Base-by-base conservation (phyloP, 2,888 invertebrate species). In the Antheraea yamamai region DNA sequence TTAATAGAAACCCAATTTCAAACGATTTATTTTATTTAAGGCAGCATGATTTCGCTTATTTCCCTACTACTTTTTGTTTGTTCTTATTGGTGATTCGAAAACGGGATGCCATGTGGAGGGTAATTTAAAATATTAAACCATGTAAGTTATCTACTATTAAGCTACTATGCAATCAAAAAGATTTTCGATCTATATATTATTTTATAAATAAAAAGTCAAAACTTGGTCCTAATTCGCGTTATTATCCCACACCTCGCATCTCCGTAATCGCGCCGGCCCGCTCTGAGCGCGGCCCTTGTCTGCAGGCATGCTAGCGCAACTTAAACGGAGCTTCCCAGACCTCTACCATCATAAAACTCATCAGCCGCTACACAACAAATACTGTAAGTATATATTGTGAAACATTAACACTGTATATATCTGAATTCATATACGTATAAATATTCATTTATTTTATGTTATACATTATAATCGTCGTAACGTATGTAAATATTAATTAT, bases 301-400 rank as follows among this genome's bases (percentile, higher is more conserved):
- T 96, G 96, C 96, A 97, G 97, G 97, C 96, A 97, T 97, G 97
- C 96, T 97, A 96, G 96, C 97, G 95, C 97, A 97, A 95, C 96
- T 97, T 95, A 97, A 97, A 96, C 96, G 97, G 96, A 97, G 97
- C 96, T 96, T 97, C 95, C 97, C 97, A 92, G 97, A 97, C 95
- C 96, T 97, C 92, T 96, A 97, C 95, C 96, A 97, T 95, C 95
- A 95, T 94, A 97, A 97, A 96, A 96, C 96, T 88, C 97, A 97
- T 91, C 97, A 97, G 95, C 97, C 97, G 89, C 95, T 97, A 88
- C 96, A 97, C 95, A 97, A 96, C 96, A 96, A 96, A 94, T 96
- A 96, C 93, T 95, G 95, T 95, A 92, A 95, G 95, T 95, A 95
- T 89, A 88, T 90, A 89, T 89, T 84, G 83, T 84, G 82, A 79